A percentile compares a stretch with the other conserved stretches of the same genome.
phyloP scores from a whole-genome alignment of 1,140 invertebrate genomes.

The Zaprionus camerounensis region DNA sequence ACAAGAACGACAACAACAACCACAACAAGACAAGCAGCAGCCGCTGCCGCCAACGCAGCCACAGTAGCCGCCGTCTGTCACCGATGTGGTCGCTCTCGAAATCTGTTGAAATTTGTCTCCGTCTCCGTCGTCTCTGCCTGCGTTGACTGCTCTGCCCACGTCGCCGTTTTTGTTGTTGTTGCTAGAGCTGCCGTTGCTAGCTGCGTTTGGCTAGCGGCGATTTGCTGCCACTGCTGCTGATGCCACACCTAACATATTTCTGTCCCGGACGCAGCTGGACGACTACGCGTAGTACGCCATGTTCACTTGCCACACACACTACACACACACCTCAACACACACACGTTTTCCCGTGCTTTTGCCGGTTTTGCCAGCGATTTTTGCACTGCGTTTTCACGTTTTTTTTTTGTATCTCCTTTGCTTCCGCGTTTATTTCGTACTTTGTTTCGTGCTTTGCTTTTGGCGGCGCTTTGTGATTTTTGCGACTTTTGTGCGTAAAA shows the following conservation, averaged over 20 bases:
- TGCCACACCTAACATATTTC: slow-evolving; percentile 52
- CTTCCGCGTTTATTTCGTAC: slow-evolving; percentile 7
- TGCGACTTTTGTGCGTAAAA: slow-evolving; percentile 2
- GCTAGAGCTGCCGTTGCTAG: slow-evolving; percentile 23
- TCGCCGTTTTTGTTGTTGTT: slow-evolving; percentile 24
- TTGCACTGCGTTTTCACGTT: slow-evolving; percentile 28
- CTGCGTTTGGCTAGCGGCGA: slow-evolving; percentile 25
- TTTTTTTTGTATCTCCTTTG: slow-evolving; percentile 8
- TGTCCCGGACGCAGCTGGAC: slow-evolving; percentile 6
- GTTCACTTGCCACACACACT: slow-evolving; percentile 27
- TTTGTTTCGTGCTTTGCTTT: slow-evolving; percentile 20
- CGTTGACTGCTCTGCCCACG: not conserved
- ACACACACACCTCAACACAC: slow-evolving; percentile 1
- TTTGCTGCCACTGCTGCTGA: slow-evolving; percentile 16
- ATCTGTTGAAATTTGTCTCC: slow-evolving; percentile 1
- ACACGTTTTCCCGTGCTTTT: slow-evolving; percentile 35
- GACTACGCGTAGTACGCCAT: slow-evolving; percentile 27
- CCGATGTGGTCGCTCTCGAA: slow-evolving; percentile 18
- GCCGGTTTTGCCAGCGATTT: slow-evolving; percentile 41
- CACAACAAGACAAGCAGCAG: slow-evolving; percentile 37
- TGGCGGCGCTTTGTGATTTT: slow-evolving; percentile 16
- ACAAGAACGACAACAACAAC: slow-evolving; percentile 25
- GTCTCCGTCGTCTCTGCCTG: not conserved
- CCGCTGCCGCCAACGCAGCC: slow-evolving; percentile 16
- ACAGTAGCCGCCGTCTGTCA: slow-evolving; percentile 39